Conservation (phyloP, 2,888 invertebrate species). For the Cinara cedri region DNA sequence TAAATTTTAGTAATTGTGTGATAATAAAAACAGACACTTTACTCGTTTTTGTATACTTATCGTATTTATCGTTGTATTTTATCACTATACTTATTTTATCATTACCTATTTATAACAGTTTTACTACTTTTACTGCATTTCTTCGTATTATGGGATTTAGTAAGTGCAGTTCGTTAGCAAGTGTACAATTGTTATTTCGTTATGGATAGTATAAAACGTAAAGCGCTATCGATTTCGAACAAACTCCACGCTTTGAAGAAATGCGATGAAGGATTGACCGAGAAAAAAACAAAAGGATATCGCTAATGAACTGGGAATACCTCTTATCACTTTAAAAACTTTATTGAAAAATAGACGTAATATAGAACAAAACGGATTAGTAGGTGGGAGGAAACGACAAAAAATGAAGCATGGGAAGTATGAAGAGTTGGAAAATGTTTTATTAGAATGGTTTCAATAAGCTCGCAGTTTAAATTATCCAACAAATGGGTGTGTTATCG, state of each 20-base stretch:
- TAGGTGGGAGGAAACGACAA: background rate
- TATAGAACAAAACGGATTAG: background rate
- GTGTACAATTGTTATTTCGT: background rate
- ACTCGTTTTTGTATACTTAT: background rate
- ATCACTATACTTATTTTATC: too few species aligned
- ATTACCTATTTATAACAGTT: too few species aligned
- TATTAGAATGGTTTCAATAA: constrained; percentile 13
- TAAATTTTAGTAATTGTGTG: too few species aligned
- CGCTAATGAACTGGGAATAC: constrained; percentile 13
- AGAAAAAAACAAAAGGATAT: constrained; percentile 10
- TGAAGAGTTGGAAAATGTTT: constrained; percentile 12
- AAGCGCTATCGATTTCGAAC: background rate
- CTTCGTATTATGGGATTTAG: background rate
- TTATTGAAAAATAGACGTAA: background rate
- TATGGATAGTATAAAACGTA: background rate
- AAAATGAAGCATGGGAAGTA: background rate
- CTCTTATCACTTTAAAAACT: constrained; percentile 14
- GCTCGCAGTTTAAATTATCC: constrained; percentile 13
- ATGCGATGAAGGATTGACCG: background rate
- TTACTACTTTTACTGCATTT: too few species aligned
- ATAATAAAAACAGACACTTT: background rate
- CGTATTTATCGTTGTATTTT: background rate
- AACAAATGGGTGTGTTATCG: background rate
- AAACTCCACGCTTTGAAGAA: background rate
- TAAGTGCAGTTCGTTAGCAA: background rate